Percentiles rank a stretch among this genome's conserved stretches.
These are phyloP conservation scores for Chamaetylas fuelleborni DNA, from an alignment of 2,113 vertebrate species.

Conservation along the genomic window DNA sequence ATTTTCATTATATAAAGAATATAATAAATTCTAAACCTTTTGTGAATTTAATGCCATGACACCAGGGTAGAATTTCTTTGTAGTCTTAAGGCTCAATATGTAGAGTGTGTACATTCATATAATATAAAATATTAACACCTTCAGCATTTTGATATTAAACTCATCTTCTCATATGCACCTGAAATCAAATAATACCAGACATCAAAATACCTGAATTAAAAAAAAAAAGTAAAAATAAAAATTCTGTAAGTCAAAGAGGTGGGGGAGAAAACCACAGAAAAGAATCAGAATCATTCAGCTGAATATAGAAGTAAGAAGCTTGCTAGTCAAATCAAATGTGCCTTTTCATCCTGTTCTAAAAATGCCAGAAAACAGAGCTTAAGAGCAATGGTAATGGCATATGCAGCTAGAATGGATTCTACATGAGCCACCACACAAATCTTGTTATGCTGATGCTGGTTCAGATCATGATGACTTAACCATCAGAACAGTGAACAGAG, in stretches of 20 bases:
- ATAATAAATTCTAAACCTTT: background rate
- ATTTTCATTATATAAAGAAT: background rate
- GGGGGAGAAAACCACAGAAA: background rate
- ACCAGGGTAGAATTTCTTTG: background rate
- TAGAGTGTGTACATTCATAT: background rate
- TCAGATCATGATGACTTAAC: background rate
- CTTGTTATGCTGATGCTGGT: background rate
- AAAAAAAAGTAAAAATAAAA: background rate
- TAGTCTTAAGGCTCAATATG: background rate
- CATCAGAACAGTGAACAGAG: background rate
- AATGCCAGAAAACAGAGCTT: background rate
- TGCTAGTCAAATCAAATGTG: background rate
- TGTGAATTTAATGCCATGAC: background rate
- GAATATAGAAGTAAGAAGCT: background rate
- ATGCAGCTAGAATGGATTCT: background rate
- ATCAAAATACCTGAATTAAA: background rate
- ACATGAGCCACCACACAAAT: background rate
- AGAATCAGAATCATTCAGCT: background rate
- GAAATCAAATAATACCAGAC: background rate
- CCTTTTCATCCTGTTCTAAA: background rate
- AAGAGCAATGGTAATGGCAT: background rate
- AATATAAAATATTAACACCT: background rate
- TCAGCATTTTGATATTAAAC: background rate
- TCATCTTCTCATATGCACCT: background rate
- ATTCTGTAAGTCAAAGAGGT: background rate